Percentiles rank a stretch among this genome's conserved stretches.
Evolutionary conservation across 1,140 invertebrate genomes (phyloP).

Genomic region (Drosophila nasuta): DNA sequence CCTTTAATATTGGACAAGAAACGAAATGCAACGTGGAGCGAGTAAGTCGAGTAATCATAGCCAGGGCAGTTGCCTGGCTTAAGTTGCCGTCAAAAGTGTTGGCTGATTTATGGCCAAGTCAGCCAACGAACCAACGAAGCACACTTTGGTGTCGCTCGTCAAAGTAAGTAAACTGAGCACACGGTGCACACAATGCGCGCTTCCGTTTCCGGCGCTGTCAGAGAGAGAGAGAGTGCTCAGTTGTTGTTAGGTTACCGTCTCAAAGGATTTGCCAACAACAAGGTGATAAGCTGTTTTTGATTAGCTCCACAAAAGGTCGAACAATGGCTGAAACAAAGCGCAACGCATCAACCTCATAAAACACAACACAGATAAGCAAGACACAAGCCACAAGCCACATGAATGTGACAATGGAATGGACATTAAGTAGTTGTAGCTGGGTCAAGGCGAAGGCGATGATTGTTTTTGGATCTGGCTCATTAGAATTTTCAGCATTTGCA

Average conservation of each 20-base stretch:
- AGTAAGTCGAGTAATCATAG: slow-evolving; percentile 23
- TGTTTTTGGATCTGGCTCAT: slow-evolving; percentile 7
- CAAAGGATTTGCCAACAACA: slow-evolving; percentile 61
- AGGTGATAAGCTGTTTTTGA: slow-evolving; percentile 72
- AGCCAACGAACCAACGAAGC: slow-evolving; percentile 3
- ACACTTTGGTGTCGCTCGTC: slow-evolving; percentile 25
- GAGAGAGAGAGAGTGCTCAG: background rate
- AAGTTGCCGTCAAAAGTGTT: slow-evolving; percentile 74
- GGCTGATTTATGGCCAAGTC: slow-evolving; percentile 69
- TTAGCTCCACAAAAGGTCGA: slow-evolving; percentile 57
- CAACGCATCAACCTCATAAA: slow-evolving; percentile 49
- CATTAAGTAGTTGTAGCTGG: background rate
- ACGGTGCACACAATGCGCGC: slow-evolving; percentile 28
- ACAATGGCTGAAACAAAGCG: slow-evolving; percentile 25
- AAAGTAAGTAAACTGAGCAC: slow-evolving; percentile 62
- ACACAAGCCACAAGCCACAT: slow-evolving; percentile 16
- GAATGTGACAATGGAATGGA: slow-evolving; percentile 30
- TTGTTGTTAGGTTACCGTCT: slow-evolving; percentile 27
- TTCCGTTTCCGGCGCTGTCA: slow-evolving; percentile 52
- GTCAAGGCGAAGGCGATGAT: slow-evolving; percentile 8
- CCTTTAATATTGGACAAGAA: slow-evolving; percentile 31
- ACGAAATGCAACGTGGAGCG: background rate
- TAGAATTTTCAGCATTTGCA: slow-evolving; percentile 36
- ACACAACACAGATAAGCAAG: slow-evolving; percentile 61
- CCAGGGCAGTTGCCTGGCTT: slow-evolving; percentile 45